These are phyloP conservation scores for Drosophila suzukii DNA, from an alignment of 1,140 invertebrate genomes.

Conservation along the genomic window DNA sequence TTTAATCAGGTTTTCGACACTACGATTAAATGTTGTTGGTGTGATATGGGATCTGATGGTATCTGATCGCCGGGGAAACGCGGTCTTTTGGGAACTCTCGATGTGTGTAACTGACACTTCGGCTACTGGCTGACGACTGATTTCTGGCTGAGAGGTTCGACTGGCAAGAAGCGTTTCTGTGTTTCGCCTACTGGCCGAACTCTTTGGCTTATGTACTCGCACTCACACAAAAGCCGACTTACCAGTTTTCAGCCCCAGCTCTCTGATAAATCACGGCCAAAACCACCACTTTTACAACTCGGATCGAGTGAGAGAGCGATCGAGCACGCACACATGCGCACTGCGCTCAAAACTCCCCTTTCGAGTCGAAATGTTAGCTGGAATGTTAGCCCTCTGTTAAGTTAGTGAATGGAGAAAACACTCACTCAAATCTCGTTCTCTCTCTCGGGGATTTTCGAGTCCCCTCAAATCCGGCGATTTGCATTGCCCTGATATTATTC, in stretches of 20 bases:
- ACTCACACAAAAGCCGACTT: constrained; percentile 25
- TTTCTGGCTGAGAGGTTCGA: constrained; percentile 66
- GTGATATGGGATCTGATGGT: constrained; percentile 6
- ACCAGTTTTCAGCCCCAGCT: constrained; percentile 49
- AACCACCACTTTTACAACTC: constrained; percentile 28
- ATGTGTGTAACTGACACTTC: constrained; percentile 80
- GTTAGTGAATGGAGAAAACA: constrained; percentile 23
- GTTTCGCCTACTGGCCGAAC: constrained; percentile 57
- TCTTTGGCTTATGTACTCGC: constrained; percentile 53
- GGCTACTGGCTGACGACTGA: constrained; percentile 82
- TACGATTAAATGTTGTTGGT: not conserved
- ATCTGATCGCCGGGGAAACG: constrained; percentile 12
- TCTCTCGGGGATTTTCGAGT: constrained; percentile 7
- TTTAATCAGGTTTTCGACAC: constrained; percentile 2
- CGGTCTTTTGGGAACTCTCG: constrained; percentile 18
- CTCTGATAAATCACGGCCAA: constrained; percentile 67
- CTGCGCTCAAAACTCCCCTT: constrained; percentile 11
- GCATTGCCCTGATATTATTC: constrained; percentile 81
- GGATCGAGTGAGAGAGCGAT: constrained; percentile 29
- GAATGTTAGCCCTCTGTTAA: constrained; percentile 37
- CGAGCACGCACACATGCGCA: constrained; percentile 12
- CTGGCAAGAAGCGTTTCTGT: constrained; percentile 81
- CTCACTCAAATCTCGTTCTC: constrained; percentile 8
- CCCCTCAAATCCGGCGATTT: constrained; percentile 48
- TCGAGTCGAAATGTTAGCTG: constrained; percentile 19